Evolutionary conservation across 2,888 invertebrate genomes (phyloP).

Genomic region (Eutolmus rufibarbis): DNA sequence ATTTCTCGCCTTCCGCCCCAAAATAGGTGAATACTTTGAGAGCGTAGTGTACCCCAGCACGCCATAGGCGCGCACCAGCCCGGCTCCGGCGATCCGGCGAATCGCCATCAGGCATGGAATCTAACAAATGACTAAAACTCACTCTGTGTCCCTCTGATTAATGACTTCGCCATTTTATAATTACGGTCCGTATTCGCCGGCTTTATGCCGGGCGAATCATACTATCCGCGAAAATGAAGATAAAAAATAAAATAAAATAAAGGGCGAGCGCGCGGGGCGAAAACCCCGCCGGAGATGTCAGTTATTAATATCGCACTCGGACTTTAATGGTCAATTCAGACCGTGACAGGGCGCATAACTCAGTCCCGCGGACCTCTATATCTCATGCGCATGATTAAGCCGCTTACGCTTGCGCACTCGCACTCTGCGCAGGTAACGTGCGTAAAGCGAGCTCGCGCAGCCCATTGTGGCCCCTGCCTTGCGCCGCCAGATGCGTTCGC

Average conservation of each 20-base stretch:
- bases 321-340: constrained; percentile 63
- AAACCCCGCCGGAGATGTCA: constrained; percentile 61
- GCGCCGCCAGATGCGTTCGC: constrained; percentile 17
- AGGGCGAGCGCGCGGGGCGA: constrained; percentile 48
- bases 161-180: constrained; percentile 47
- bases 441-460: not conserved
- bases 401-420: constrained; percentile 45
- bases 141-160: constrained; percentile 44
- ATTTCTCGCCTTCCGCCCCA: constrained; percentile 46
- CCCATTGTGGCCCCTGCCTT: not conserved
- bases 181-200: constrained; percentile 32
- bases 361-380: constrained; percentile 35
- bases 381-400: constrained; percentile 47
- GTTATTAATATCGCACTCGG: constrained; percentile 63
- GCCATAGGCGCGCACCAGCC: not conserved
- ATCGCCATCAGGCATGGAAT: constrained; percentile 42
- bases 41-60: not conserved
- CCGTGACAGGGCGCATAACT: constrained; percentile 56
- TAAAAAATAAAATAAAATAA: not conserved
- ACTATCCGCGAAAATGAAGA: constrained; percentile 10
- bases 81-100: constrained; percentile 5
- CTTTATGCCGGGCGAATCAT: not conserved
- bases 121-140: constrained; percentile 46
- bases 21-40: constrained; percentile 41
- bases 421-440: constrained; percentile 15